Conservation (phyloP, 2,113 vertebrate species). For the Gallinago jamesoni region DNA sequence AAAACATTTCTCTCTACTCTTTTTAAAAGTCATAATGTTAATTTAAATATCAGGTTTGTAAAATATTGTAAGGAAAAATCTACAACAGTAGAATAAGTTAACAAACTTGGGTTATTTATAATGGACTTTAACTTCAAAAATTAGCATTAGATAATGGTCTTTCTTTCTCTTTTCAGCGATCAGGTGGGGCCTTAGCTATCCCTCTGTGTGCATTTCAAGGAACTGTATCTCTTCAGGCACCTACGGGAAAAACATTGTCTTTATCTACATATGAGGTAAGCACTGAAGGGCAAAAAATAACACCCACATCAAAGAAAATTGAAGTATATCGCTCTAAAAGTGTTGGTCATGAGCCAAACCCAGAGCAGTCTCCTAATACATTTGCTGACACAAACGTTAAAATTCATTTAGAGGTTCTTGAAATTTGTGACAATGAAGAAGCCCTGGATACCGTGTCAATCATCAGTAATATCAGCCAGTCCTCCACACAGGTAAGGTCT, state of each 20-base stretch:
- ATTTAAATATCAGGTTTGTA: not conserved
- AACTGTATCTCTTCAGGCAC: slow-evolving; percentile 92
- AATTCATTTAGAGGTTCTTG: slow-evolving; percentile 96
- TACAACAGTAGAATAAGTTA: not conserved
- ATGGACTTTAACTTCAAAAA: not conserved
- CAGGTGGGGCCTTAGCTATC: slow-evolving; percentile 83
- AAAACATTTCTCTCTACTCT: not conserved
- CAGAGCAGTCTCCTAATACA: slow-evolving; percentile 74
- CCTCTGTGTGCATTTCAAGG: slow-evolving; percentile 96
- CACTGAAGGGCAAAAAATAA: slow-evolving; percentile 89
- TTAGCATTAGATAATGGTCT: not conserved
- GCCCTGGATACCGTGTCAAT: slow-evolving; percentile 97
- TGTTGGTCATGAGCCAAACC: slow-evolving; percentile 91
- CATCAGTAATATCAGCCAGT: slow-evolving; percentile 97
- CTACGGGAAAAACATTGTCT: slow-evolving; percentile 92
- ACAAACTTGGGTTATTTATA: not conserved
- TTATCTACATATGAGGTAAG: slow-evolving; percentile 97
- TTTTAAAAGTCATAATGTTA: not conserved
- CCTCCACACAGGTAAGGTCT: slow-evolving; percentile 89
- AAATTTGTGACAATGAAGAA: slow-evolving; percentile 95
- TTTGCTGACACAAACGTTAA: slow-evolving; percentile 91
- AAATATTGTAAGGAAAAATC: not conserved
- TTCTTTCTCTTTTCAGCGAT: slow-evolving; percentile 75
- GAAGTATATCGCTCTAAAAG: slow-evolving; percentile 98
- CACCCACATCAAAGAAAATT: slow-evolving; percentile 85